Evolutionary conservation across 2,888 invertebrate genomes (phyloP).

Genomic region (Imbricaverruca yamaguchii): DNA sequence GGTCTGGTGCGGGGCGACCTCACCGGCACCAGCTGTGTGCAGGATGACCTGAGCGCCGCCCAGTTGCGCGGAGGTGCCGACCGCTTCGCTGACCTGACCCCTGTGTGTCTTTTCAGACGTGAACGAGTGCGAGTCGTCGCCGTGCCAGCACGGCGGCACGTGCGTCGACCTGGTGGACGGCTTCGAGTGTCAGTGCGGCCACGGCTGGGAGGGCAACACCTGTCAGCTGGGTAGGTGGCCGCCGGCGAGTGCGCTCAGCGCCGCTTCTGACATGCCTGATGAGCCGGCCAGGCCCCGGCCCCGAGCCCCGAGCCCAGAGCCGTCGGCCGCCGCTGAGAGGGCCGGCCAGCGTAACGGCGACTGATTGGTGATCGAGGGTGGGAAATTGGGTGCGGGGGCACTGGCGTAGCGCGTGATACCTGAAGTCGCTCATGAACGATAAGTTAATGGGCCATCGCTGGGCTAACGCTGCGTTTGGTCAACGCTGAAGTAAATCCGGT

Average conservation of each 20-base stretch:
- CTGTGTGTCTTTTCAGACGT: conserved; percentile 49
- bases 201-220: conserved; percentile 74
- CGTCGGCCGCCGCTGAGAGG: too few relatives aligned
- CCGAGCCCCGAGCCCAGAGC: too few relatives aligned
- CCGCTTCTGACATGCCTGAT: background rate
- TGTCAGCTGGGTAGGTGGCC: conserved; percentile 61
- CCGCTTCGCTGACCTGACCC: too few relatives aligned
- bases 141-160: conserved; percentile 63
- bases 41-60: too few relatives aligned
- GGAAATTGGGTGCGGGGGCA: background rate
- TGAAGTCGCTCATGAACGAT: too few relatives aligned
- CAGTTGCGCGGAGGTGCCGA: too few relatives aligned
- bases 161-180: conserved; percentile 45
- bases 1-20: too few relatives aligned
- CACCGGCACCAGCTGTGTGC: too few relatives aligned
- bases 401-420: background rate
- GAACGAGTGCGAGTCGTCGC: conserved; percentile 66
- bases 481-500: too few relatives aligned
- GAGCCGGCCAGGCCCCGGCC: background rate
- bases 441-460: too few relatives aligned
- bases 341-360: background rate
- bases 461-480: too few relatives aligned
- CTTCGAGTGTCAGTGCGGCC: conserved; percentile 68
- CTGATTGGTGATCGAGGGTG: background rate
- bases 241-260: background rate